Evolutionary conservation across 35 echinoderm and acorn worm species (phyloP).

Genomic region (Stichopus chloronotus): DNA sequence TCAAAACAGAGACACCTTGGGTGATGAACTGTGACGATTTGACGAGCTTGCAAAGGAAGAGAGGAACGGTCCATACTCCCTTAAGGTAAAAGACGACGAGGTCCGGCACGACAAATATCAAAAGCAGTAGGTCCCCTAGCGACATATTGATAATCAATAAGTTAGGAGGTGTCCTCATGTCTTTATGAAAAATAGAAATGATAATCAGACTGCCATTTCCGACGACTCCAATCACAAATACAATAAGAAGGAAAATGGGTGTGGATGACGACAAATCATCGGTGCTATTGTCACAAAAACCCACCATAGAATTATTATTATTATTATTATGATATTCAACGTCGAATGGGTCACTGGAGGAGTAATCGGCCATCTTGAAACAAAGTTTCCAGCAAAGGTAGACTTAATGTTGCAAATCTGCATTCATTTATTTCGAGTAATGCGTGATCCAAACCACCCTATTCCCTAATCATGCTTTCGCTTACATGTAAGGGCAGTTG

Average conservation of each 20-base stretch:
- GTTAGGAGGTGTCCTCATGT: conserved; percentile 54
- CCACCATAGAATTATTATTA: background rate
- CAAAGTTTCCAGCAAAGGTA: background rate
- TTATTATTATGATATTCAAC: background rate
- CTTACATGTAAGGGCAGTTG: too few relatives aligned
- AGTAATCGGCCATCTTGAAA: background rate
- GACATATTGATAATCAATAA: conserved; percentile 49
- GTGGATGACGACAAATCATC: conserved; percentile 13
- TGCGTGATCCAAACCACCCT: too few relatives aligned
- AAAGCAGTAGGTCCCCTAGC: conserved; percentile 28
- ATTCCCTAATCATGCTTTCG: too few relatives aligned
- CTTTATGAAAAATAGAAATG: conserved; percentile 49
- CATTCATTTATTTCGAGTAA: too few relatives aligned
- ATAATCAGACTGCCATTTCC: conserved; percentile 48
- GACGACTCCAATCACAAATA: conserved; percentile 16
- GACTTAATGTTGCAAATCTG: too few relatives aligned
- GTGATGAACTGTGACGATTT: conserved; percentile 22
- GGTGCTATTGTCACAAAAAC: background rate
- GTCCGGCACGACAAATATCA: conserved; percentile 31
- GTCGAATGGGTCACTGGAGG: background rate
- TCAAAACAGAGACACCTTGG: conserved; percentile 53
- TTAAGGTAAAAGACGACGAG: conserved; percentile 1
- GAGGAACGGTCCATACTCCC: conserved; percentile 28
- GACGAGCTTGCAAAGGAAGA: conserved; percentile 9
- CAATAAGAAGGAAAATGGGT: conserved; percentile 18